Base-by-base conservation (phyloP, 1,140 invertebrate species). In the Philotrypesis tridentata region DNA sequence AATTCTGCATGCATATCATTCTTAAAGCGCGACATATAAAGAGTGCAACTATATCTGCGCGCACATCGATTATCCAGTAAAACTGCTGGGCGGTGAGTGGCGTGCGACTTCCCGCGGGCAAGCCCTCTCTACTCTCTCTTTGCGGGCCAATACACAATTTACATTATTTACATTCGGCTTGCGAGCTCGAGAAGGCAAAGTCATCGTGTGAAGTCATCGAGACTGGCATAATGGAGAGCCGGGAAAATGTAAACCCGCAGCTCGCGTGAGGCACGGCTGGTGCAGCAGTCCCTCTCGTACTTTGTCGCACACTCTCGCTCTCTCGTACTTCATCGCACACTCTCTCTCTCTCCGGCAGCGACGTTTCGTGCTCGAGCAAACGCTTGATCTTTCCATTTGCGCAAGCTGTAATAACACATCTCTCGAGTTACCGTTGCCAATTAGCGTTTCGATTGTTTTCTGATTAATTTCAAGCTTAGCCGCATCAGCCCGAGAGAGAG, bases 371-470 rank as follows among this genome's bases (percentile, higher is more conserved):
- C 71, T 48, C 3, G 33, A 31, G 71, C 33, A 37, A 80, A 27
- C 37, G 48, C 70, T 82, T 73, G 81, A 82, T 82, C 81, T 82
- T 82, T 82, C 81, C 74, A 82, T 82, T 82, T 78, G 75, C 33
- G 43, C 67, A 67, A 82, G n/a, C 81, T 73, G 75, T 82, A 82
- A 82, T 82, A 82, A 82, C 61, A 73, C 70, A 73, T 76, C 43
- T 73, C 33, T 29, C 43, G 37, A 65, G 75, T 65, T 63, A 55
- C 48, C 29, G 14, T 78, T 40, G 76, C 82, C 81, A 85, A 88
- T 87, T 86, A 88, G 84, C 80, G 72, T 84, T 84, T 80, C 84
- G 77, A 84, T 85, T 87, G 83, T 85, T 85, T 77, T 73, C 61
- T 75, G 82, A 84, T 86, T 71, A 79, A 80, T 80, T 84, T 75